Evolutionary conservation across 1,140 invertebrate genomes (phyloP).

Genomic region (Meteorus sp.): DNA sequence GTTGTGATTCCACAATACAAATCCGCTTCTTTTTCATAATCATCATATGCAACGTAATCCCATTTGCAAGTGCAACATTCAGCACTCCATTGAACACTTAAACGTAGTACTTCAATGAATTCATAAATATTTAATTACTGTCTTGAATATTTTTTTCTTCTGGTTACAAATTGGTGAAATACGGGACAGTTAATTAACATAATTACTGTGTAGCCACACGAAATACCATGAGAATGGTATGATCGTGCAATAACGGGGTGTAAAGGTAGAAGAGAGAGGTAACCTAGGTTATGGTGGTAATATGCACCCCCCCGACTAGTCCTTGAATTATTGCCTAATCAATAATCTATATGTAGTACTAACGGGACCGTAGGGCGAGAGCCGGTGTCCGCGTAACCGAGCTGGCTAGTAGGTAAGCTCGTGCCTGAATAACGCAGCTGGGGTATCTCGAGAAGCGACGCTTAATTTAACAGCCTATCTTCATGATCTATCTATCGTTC

Average conservation of each 20-base stretch:
- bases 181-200: constrained; percentile 44
- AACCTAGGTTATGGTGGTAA: constrained; percentile 48
- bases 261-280: constrained; percentile 7
- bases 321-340: constrained; percentile 59
- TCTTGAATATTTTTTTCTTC: background rate
- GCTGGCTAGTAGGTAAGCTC: constrained; percentile 47
- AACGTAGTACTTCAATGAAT: no score
- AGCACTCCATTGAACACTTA: no score
- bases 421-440: constrained; percentile 50
- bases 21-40: no score
- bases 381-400: constrained; percentile 50
- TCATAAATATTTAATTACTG: background rate
- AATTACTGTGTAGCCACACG: constrained; percentile 50
- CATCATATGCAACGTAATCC: no score
- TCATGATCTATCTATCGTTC: constrained; percentile 18
- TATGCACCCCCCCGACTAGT: constrained; percentile 52
- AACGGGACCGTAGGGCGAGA: constrained; percentile 33
- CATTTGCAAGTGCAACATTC: no score
- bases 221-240: constrained; percentile 22
- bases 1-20: no score
- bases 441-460: constrained; percentile 31
- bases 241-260: constrained; percentile 36
- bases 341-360: constrained; percentile 48
- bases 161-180: background rate
- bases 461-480: constrained; percentile 28